A percentile compares a stretch with the other conserved stretches of the same genome.
These are phyloP conservation scores for Mylabris phalerata DNA, from an alignment of 1,140 invertebrate genomes.

Conservation along the genomic window DNA sequence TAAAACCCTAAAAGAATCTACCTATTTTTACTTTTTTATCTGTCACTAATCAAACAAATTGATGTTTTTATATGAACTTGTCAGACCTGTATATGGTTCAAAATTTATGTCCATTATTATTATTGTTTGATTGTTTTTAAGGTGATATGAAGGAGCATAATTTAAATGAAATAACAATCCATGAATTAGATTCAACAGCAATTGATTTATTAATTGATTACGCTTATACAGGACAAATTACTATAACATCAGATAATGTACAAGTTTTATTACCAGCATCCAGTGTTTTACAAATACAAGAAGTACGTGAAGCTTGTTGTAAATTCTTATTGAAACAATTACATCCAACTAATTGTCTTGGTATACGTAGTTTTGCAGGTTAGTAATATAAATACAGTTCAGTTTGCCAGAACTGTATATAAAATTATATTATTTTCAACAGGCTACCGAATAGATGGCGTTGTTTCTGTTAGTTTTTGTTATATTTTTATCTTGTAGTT, in stretches of 20 bases:
- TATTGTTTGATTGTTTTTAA: constrained; percentile 29
- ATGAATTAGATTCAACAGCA: constrained; percentile 56
- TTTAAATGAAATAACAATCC: constrained; percentile 52
- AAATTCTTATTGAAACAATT: constrained; percentile 66
- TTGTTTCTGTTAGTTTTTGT: too few relatives aligned
- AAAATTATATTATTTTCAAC: too few relatives aligned
- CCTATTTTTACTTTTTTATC: too few relatives aligned
- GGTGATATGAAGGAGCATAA: constrained; percentile 63
- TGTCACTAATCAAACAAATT: too few relatives aligned
- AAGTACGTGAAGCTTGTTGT: constrained; percentile 70
- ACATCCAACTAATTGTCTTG: constrained; percentile 71
- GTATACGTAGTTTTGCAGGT: constrained; percentile 62
- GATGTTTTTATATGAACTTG: too few relatives aligned
- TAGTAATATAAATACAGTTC: constrained; percentile 16
- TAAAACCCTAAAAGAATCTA: too few relatives aligned
- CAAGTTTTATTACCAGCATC: constrained; percentile 71
- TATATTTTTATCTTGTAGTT: too few relatives aligned
- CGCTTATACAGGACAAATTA: constrained; percentile 69
- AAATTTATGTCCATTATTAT: not conserved
- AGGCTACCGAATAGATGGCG: too few relatives aligned
- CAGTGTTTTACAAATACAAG: constrained; percentile 66
- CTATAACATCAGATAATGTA: constrained; percentile 71
- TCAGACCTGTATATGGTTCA: too few relatives aligned
- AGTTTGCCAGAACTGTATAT: too few relatives aligned
- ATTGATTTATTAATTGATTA: constrained; percentile 64